Percentiles rank a stretch among this genome's conserved stretches.
Evolutionary conservation across 2,888 invertebrate species (phyloP).

Genomic region (Pterostichus madidus): DNA sequence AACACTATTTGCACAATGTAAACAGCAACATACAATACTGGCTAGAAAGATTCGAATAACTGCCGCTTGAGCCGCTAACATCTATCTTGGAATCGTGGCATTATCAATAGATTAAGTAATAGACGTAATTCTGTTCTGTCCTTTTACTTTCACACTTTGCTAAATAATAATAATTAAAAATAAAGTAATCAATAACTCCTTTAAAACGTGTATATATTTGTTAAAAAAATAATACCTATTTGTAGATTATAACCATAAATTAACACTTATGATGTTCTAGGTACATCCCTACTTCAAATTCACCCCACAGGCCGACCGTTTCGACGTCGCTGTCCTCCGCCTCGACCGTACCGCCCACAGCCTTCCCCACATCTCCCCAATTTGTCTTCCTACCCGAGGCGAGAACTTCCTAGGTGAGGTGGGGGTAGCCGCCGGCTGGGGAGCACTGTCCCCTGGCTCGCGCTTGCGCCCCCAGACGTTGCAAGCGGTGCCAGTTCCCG

Average conservation of each 20-base stretch:
- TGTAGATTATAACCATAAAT: neutral
- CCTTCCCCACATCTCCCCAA: slow-evolving; percentile 94
- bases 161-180: neutral
- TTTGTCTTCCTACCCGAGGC: slow-evolving; percentile 93
- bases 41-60: too few relatives aligned
- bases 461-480: slow-evolving; percentile 92
- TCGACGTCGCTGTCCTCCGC: slow-evolving; percentile 93
- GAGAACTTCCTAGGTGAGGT: slow-evolving; percentile 94
- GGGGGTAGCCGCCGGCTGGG: slow-evolving; percentile 97
- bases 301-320: slow-evolving; percentile 94
- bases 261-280: slow-evolving; percentile 76
- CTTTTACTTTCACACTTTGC: too few relatives aligned
- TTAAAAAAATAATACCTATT: neutral
- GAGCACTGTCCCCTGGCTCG: slow-evolving; percentile 91
- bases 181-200: neutral
- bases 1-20: too few relatives aligned
- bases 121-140: too few relatives aligned
- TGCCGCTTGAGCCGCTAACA: too few relatives aligned
- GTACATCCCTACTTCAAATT: slow-evolving; percentile 96
- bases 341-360: slow-evolving; percentile 94
- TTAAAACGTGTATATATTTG: too few relatives aligned
- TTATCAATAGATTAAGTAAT: too few relatives aligned
- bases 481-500: slow-evolving; percentile 95
- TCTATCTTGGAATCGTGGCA: too few relatives aligned
- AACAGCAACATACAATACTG: too few relatives aligned